A percentile compares a stretch with the other conserved stretches of the same genome.
These are phyloP conservation scores for Drosophila monieri DNA, from an alignment of 2,888 invertebrate species.

Conservation along the genomic window DNA sequence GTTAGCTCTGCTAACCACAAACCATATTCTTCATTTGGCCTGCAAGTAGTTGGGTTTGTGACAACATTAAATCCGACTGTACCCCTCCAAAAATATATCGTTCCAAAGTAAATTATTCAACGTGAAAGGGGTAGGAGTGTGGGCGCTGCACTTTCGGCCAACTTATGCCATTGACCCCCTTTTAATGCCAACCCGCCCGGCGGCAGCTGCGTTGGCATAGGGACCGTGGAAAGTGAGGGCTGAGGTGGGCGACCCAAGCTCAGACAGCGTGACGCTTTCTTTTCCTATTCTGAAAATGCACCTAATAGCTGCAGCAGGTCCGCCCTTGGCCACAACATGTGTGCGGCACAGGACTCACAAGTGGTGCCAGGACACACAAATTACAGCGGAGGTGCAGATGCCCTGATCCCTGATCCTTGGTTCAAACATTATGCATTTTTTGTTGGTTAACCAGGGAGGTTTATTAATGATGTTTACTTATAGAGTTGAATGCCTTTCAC, in stretches of 20 bases:
- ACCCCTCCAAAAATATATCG: too few relatives aligned
- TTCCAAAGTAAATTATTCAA: too few relatives aligned
- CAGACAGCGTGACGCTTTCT: slow-evolving; percentile 49
- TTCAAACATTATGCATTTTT: too few relatives aligned
- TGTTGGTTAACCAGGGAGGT: background rate
- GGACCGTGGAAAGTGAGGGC: slow-evolving; percentile 22
- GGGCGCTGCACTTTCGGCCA: slow-evolving; percentile 21
- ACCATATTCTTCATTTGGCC: too few relatives aligned
- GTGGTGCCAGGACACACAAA: slow-evolving; percentile 2
- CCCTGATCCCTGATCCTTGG: slow-evolving; percentile 3
- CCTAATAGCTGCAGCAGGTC: slow-evolving; percentile 17
- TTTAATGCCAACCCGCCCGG: slow-evolving; percentile 13
- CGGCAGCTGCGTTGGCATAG: slow-evolving; percentile 56
- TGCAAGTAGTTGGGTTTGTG: too few relatives aligned
- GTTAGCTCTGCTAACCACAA: too few relatives aligned
- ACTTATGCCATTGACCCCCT: slow-evolving; percentile 48
- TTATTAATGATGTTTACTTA: background rate
- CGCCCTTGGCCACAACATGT: slow-evolving; percentile 13
- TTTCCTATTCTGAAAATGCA: slow-evolving; percentile 27
- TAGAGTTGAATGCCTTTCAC: background rate
- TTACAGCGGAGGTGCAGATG: background rate
- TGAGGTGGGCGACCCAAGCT: slow-evolving; percentile 26
- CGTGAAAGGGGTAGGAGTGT: background rate
- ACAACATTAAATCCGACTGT: too few relatives aligned
- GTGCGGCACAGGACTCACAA: slow-evolving; percentile 6